A percentile compares a stretch with the other conserved stretches of the same genome.
Conservation (phyloP, 2,888 invertebrate genomes). For the Hyposoter dolosus region DNA sequence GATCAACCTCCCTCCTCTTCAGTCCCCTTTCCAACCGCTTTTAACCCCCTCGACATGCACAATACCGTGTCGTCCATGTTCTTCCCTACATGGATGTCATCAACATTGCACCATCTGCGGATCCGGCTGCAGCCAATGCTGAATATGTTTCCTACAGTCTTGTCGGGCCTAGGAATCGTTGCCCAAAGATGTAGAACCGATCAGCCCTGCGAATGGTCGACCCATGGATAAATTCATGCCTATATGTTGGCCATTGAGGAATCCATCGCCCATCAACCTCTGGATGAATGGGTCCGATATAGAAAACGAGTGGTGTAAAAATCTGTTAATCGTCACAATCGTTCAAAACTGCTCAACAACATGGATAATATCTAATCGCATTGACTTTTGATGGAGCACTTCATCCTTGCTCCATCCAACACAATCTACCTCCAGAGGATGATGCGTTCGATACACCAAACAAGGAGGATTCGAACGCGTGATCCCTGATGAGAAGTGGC, state of each 20-base stretch:
- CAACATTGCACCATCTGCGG: slow-evolving; percentile 21
- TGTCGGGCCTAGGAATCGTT: background rate
- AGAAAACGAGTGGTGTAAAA: background rate
- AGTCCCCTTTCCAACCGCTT: background rate
- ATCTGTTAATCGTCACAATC: background rate
- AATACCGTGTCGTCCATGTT: slow-evolving; percentile 31
- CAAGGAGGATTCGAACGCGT: slow-evolving; percentile 76
- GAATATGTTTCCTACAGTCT: background rate
- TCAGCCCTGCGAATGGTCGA: background rate
- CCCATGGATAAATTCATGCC: background rate
- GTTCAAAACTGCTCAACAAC: background rate
- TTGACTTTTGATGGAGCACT: slow-evolving; percentile 10
- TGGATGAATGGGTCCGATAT: background rate
- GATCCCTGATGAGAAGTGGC: slow-evolving; percentile 81
- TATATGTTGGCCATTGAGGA: too few relatives aligned
- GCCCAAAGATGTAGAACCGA: background rate
- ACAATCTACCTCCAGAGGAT: slow-evolving; percentile 30
- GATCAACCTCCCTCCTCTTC: background rate
- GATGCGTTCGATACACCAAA: slow-evolving; percentile 19
- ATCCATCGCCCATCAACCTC: background rate
- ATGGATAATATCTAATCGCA: background rate
- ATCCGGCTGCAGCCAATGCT: background rate
- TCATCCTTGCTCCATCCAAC: slow-evolving; percentile 1
- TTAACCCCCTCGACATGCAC: slow-evolving; percentile 34
- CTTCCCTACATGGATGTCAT: slow-evolving; percentile 28